A percentile compares a stretch with the other conserved stretches of the same genome.
These are phyloP conservation scores for Aplochiton taeniatus DNA, from an alignment of 2,797 vertebrate genomes.

Conservation along the genomic window DNA sequence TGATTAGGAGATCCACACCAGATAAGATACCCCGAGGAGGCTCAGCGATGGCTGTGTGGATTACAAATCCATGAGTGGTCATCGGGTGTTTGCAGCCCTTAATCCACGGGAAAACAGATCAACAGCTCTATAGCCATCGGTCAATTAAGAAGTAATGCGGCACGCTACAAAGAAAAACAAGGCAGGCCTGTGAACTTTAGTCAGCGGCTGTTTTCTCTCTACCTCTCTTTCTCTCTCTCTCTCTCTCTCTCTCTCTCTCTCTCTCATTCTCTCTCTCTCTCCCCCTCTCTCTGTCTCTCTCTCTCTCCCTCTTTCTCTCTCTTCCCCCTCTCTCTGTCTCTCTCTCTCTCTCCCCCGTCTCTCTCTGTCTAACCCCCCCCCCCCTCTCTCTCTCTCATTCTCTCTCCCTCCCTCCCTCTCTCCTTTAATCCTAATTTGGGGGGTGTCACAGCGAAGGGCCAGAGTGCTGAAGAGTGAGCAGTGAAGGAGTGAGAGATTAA, in stretches of 20 bases:
- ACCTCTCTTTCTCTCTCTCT: no score
- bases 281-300: no score
- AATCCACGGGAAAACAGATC: conserved; percentile 52
- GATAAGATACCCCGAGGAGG: conserved; percentile 47
- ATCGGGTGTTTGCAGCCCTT: conserved; percentile 42
- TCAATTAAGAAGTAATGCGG: conserved; percentile 69
- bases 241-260: no score
- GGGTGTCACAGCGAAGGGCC: conserved; percentile 46
- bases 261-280: no score
- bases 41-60: conserved; percentile 32
- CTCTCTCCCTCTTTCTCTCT: no score
- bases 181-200: conserved; percentile 57
- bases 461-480: conserved; percentile 60
- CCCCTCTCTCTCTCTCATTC: no score
- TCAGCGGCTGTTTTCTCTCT: no score
- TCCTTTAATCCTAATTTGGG: conserved; percentile 61
- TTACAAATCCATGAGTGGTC: conserved; percentile 31
- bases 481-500: conserved; percentile 60
- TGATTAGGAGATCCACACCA: conserved; percentile 61
- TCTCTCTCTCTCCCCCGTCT: no score
- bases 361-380: no score
- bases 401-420: no score
- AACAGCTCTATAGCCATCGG: conserved; percentile 60
- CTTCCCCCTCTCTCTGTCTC: no score
- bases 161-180: conserved; percentile 62